Conservation (phyloP, 1,140 invertebrate species). For the Brachionus calyciflorus region DNA sequence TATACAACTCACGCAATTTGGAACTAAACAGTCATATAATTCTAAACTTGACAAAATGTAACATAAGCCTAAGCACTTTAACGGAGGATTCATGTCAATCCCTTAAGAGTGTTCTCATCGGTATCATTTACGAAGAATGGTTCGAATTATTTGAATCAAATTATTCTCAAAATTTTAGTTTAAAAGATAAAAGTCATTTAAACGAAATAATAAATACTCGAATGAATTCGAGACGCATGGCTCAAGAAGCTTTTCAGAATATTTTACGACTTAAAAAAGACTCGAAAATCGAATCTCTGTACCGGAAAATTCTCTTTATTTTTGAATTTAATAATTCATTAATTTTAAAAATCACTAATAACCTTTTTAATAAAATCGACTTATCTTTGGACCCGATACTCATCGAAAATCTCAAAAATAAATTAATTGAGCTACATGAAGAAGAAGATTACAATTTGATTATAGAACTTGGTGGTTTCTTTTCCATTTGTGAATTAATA, state of each 20-base stretch:
- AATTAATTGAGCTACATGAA: not conserved
- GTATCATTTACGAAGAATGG: conserved; percentile 13
- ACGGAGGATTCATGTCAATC: not conserved
- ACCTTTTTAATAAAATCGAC: not conserved
- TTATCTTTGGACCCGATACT: too few relatives aligned
- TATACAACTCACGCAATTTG: not conserved
- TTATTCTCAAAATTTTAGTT: not conserved
- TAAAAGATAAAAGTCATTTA: not conserved
- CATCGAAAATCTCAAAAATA: too few relatives aligned
- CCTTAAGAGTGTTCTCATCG: not conserved
- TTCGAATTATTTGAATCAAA: conserved; percentile 4
- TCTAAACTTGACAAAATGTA: not conserved
- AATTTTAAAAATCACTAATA: not conserved
- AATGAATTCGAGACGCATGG: not conserved
- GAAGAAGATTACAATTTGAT: not conserved
- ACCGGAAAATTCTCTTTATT: not conserved
- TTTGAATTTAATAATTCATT: too few relatives aligned
- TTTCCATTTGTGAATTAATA: not conserved
- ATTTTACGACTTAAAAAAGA: not conserved
- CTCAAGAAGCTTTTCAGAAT: not conserved
- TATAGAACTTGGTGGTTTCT: not conserved
- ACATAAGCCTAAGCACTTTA: not conserved
- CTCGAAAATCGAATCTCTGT: not conserved
- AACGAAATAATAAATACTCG: not conserved
- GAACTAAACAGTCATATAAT: conserved; percentile 24